Percentiles rank a stretch among this genome's conserved stretches.
phyloP scores from a whole-genome alignment of 2,113 vertebrate species.

The Danionella cerebrum region DNA sequence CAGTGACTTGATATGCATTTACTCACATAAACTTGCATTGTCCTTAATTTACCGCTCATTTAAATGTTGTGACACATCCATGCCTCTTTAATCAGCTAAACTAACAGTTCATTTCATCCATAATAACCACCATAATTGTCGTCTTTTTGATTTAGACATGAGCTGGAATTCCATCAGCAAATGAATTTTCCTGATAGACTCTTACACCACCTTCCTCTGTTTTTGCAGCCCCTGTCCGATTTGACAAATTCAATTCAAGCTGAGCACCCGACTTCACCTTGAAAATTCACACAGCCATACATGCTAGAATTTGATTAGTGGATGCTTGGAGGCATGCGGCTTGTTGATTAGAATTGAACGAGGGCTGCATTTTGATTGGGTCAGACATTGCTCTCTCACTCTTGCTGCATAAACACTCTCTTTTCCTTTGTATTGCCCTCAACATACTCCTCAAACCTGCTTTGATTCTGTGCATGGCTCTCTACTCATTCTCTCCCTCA shows the following conservation, averaged over 20 bases:
- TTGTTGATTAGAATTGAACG: conserved; percentile 64
- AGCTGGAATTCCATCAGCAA: conserved; percentile 17
- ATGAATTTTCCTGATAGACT: conserved; percentile 40
- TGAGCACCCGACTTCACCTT: conserved; percentile 61
- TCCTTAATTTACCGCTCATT: conserved; percentile 19
- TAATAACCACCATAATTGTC: conserved; percentile 3
- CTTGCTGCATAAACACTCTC: neutral
- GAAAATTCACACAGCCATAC: conserved; percentile 59
- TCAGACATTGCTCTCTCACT: conserved; percentile 34
- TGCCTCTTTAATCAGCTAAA: neutral
- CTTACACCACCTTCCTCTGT: conserved; percentile 16
- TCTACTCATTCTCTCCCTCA: neutral
- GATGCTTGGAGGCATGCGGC: conserved; percentile 59
- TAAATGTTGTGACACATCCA: neutral
- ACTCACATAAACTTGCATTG: neutral
- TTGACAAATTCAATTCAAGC: conserved; percentile 53
- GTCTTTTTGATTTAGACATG: conserved; percentile 10
- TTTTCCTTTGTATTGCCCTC: neutral
- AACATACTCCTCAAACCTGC: neutral
- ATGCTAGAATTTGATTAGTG: conserved; percentile 59
- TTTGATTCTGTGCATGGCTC: conserved; percentile 1
- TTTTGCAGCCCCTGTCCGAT: conserved; percentile 15
- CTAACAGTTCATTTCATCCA: conserved; percentile 18
- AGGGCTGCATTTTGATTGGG: conserved; percentile 62
- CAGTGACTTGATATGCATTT: neutral